Evolutionary conservation across 1,140 invertebrate species (phyloP), one percentile per base, ranked within the genome.

Genomic region (Drosophila auraria): DNA sequence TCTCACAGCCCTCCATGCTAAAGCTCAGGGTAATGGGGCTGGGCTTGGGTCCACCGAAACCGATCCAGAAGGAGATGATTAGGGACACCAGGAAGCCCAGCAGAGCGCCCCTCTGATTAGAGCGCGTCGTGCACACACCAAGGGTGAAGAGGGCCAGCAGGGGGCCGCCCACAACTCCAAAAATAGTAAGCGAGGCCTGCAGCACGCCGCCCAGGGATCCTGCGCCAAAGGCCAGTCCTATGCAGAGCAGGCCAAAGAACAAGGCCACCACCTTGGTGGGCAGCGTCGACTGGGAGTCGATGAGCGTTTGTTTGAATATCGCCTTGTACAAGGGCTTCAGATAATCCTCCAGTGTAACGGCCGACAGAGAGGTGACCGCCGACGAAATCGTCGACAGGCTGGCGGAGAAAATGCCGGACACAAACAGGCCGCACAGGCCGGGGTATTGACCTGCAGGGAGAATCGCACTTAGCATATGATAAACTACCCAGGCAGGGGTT

Each of bases 271-370:
- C 36, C 93, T 96, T 96, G 7, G 95, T 93, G 23, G 94, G 76
- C 8, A 94, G 36, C 6, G 94, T 92, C 8, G 91, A 70, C 82
- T 93, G 62, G 70, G 93, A 45, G 73, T 89, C 47, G 70, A 76
- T 17, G 79, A 82, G 53, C 54, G 82, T 42, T 33, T 77, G 78
- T 42, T 92, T 92, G 33, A 91, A 92, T 42, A 93, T 86, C 23
- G 62, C 44, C 77, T 91, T 84, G 76, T 94, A 93, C 49, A 94
- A 49, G 6, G 94, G 94, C 90, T 96, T 96, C 3, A 97, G 89
- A 84, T 97, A 97, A 93, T 98, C 97, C 92, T 98, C 96, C 76
- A 97, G 93, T 4, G 96, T 97, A 1, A 98, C 96, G 12, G 97
- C 97, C 7, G 97, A 95, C 40, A 98, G 93, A 14, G 97, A 97